Evolutionary conservation across 1,140 invertebrate genomes (phyloP).

Genomic region (Oreohelix idahoensis): DNA sequence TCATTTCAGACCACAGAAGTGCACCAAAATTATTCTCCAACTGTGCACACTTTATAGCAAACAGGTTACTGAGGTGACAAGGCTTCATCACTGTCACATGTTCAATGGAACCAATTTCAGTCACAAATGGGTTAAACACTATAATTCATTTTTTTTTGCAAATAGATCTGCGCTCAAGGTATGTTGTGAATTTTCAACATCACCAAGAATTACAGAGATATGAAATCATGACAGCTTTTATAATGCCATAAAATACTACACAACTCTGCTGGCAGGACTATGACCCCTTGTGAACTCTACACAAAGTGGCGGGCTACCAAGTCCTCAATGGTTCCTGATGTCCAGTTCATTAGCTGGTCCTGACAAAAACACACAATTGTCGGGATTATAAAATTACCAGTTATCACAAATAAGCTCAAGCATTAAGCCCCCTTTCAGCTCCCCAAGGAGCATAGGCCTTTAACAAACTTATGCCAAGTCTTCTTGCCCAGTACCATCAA

Average conservation of each 20-base stretch:
- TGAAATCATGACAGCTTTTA: neutral
- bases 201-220: neutral
- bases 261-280: neutral
- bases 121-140: neutral
- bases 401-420: too few relatives aligned
- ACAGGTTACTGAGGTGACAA: neutral
- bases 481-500: too few relatives aligned
- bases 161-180: neutral
- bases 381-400: too few relatives aligned
- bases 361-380: too few relatives aligned
- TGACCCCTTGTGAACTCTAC: neutral
- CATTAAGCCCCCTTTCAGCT: too few relatives aligned
- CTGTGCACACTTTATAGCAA: neutral
- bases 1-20: too few relatives aligned
- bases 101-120: neutral
- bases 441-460: too few relatives aligned
- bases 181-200: neutral
- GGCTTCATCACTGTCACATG: too few relatives aligned
- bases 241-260: neutral
- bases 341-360: conserved; percentile 65
- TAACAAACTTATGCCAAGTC: too few relatives aligned
- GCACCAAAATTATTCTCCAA: neutral
- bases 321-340: conserved; percentile 59
- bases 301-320: conserved; percentile 41
- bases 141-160: neutral